A percentile compares a stretch with the other conserved stretches of the same genome.
phyloP scores from a whole-genome alignment of 1,140 invertebrate species.

The Vanessa atalanta region DNA sequence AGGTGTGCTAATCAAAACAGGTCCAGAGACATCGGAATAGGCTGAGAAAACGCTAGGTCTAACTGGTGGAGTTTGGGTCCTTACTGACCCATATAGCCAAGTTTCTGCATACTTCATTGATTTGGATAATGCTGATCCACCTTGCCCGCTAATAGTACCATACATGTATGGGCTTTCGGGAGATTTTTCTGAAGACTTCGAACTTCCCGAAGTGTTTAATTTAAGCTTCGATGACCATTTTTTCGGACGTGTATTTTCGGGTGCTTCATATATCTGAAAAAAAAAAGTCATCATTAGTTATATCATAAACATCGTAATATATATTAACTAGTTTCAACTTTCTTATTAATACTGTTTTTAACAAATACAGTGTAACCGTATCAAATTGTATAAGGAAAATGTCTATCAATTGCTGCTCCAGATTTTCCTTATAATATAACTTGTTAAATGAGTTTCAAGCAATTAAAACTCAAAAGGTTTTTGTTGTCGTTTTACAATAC shows the following conservation, averaged over 20 bases:
- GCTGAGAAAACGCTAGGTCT: slow-evolving; percentile 77
- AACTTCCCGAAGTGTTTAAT: slow-evolving; percentile 71
- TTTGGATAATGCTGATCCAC: slow-evolving; percentile 84
- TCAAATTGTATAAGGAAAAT: no score
- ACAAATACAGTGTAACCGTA: no score
- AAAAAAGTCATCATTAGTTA: slow-evolving; percentile 10
- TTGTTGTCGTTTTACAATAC: slow-evolving; percentile 38
- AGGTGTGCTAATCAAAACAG: slow-evolving; percentile 78
- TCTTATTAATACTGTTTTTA: no score
- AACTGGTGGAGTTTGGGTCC: slow-evolving; percentile 82
- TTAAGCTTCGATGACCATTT: slow-evolving; percentile 78
- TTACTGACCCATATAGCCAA: slow-evolving; percentile 89
- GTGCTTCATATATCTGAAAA: slow-evolving; percentile 73
- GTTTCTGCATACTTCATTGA: slow-evolving; percentile 92
- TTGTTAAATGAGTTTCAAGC: slow-evolving; percentile 5
- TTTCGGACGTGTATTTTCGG: slow-evolving; percentile 66
- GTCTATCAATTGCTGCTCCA: not conserved
- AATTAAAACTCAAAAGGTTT: slow-evolving; percentile 38
- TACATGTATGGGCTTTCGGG: slow-evolving; percentile 75
- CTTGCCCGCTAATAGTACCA: slow-evolving; percentile 75
- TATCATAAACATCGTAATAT: no score
- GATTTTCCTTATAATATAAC: not conserved
- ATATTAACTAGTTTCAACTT: no score
- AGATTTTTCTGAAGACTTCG: slow-evolving; percentile 73
- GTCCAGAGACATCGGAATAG: slow-evolving; percentile 81